Percentiles rank a stretch among this genome's conserved stretches.
These are phyloP conservation scores for Plebejus melissa DNA, from an alignment of 2,888 invertebrate genomes.

Conservation along the genomic window DNA sequence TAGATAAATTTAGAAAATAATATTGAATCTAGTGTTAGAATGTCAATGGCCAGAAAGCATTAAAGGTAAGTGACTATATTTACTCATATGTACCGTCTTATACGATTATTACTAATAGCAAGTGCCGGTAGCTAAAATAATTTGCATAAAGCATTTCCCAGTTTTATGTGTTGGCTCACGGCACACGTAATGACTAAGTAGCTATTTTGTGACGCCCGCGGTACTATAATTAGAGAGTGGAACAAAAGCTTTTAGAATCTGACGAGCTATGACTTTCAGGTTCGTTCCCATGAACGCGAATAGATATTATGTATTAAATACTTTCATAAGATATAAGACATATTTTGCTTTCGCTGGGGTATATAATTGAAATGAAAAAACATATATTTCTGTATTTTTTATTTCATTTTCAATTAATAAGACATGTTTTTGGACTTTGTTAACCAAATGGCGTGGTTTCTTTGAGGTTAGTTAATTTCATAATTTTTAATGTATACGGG, in stretches of 20 bases:
- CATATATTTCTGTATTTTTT: too few species aligned
- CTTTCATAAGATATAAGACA: not conserved
- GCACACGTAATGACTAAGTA: slow-evolving; percentile 68
- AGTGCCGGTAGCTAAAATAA: slow-evolving; percentile 49
- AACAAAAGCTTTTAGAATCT: slow-evolving; percentile 61
- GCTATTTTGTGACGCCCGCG: slow-evolving; percentile 65
- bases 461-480: too few species aligned
- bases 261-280: slow-evolving; percentile 39
- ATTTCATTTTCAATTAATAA: too few species aligned
- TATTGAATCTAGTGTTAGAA: not conserved
- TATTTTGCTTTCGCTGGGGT: too few species aligned
- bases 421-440: too few species aligned
- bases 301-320: not conserved
- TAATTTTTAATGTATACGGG: too few species aligned
- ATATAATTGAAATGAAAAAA: too few species aligned
- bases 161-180: slow-evolving; percentile 68
- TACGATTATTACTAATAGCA: slow-evolving; percentile 43
- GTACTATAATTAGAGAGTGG: slow-evolving; percentile 62
- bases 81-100: slow-evolving; percentile 38
- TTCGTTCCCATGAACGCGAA: not conserved
- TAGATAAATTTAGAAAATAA: not conserved
- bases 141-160: slow-evolving; percentile 68
- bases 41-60: slow-evolving; percentile 30
- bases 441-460: too few species aligned
- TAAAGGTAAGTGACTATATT: slow-evolving; percentile 37